These are phyloP conservation scores for Mormyrops attenuatus DNA, from an alignment of 2,797 vertebrate genomes.

Conservation along the genomic window DNA sequence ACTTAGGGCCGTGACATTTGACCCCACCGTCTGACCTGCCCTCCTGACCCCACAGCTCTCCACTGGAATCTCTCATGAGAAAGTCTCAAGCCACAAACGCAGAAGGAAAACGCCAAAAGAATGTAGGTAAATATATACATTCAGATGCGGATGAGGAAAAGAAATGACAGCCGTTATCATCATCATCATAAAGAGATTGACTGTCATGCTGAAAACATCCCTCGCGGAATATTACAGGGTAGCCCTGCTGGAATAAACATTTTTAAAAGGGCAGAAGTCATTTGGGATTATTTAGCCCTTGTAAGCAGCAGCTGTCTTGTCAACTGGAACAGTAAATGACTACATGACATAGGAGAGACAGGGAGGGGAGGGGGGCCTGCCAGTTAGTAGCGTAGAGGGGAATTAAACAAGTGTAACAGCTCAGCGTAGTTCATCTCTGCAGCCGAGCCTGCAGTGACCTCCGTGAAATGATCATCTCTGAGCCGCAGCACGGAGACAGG, in stretches of 20 bases:
- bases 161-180: neutral
- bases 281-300: conserved; percentile 52
- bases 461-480: conserved; percentile 68
- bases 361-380: conserved; percentile 28
- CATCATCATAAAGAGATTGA: neutral
- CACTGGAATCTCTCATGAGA: neutral
- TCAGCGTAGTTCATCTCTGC: conserved; percentile 43
- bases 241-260: neutral
- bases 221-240: neutral
- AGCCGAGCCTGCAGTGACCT: conserved; percentile 68
- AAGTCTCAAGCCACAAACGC: neutral
- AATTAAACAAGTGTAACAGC: conserved; percentile 53
- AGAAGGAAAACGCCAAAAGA: neutral
- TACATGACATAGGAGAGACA: conserved; percentile 40
- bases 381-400: conserved; percentile 43
- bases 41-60: neutral
- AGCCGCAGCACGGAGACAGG: conserved; percentile 59
- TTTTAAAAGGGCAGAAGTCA: conserved; percentile 43
- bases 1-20: neutral
- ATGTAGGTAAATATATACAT: neutral
- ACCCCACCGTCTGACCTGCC: neutral
- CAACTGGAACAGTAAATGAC: conserved; percentile 53
- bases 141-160: neutral
- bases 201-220: neutral
- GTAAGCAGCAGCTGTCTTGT: conserved; percentile 43